phyloP scores from a whole-genome alignment of 2,888 invertebrate species.

The Drosophila lutescens region DNA sequence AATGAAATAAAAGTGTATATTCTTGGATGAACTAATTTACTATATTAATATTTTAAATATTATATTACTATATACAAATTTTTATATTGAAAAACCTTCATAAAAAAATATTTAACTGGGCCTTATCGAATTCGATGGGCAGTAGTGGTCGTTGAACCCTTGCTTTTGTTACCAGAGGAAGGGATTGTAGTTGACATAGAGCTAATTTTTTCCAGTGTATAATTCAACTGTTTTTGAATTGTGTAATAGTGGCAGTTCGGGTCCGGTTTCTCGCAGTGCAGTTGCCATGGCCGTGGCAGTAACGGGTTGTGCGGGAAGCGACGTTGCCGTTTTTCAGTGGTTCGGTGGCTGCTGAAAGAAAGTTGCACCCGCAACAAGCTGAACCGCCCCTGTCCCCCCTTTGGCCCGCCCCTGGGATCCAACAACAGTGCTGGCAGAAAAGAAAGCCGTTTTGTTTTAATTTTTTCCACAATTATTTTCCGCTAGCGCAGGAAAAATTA shows the following conservation, averaged over 20 bases:
- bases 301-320: constrained; percentile 36
- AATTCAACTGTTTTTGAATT: too few species aligned
- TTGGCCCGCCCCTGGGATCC: not conserved
- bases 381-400: constrained; percentile 44
- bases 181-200: not conserved
- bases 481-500: constrained; percentile 78
- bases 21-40: too few species aligned
- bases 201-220: not conserved
- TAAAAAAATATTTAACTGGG: not conserved
- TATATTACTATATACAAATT: too few species aligned
- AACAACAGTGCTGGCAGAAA: constrained; percentile 43
- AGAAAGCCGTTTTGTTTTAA: constrained; percentile 77
- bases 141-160: not conserved
- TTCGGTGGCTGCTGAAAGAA: constrained; percentile 62
- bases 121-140: not conserved
- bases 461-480: constrained; percentile 79
- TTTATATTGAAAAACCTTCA: too few species aligned
- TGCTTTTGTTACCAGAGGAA: not conserved
- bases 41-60: too few species aligned
- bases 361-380: constrained; percentile 58
- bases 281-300: constrained; percentile 37
- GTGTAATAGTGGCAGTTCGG: not conserved
- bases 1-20: too few species aligned
- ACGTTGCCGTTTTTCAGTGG: constrained; percentile 64
- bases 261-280: constrained; percentile 13